A percentile compares a stretch with the other conserved stretches of the same genome.
Evolutionary conservation across 1,140 invertebrate genomes (phyloP).

Genomic region (Acromyrmex heyeri): DNA sequence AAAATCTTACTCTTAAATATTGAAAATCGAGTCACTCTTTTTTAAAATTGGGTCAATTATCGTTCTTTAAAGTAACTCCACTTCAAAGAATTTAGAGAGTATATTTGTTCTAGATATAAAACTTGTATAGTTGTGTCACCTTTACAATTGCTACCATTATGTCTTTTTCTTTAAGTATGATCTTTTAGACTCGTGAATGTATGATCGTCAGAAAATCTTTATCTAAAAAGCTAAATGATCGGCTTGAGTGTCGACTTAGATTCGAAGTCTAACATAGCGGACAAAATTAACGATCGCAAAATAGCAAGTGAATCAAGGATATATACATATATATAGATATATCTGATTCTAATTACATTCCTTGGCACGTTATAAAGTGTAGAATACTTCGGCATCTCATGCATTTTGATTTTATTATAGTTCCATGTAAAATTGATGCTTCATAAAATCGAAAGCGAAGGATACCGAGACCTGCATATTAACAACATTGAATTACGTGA

Average conservation of each 20-base stretch:
- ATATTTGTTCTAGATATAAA: no score
- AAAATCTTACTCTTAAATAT: no score
- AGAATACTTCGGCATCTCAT: background rate
- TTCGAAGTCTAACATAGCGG: background rate
- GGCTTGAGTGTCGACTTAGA: background rate
- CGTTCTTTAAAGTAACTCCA: no score
- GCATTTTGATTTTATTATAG: background rate
- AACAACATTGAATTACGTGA: background rate
- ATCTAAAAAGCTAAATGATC: background rate
- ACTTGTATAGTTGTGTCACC: no score
- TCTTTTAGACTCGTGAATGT: no score
- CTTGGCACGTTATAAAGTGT: background rate
- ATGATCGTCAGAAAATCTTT: background rate
- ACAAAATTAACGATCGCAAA: constrained; percentile 20
- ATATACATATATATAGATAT: no score
- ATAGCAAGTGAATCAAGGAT: constrained; percentile 5
- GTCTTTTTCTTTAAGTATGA: no score
- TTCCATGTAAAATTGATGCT: background rate
- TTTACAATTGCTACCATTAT: no score
- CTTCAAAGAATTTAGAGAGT: no score
- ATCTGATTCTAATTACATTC: constrained; percentile 5
- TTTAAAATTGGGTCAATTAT: no score
- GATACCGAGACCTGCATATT: background rate
- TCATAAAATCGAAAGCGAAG: background rate
- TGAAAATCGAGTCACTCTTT: no score